Conservation (phyloP, 2,797 vertebrate species). For the Carcharodon carcharias region DNA sequence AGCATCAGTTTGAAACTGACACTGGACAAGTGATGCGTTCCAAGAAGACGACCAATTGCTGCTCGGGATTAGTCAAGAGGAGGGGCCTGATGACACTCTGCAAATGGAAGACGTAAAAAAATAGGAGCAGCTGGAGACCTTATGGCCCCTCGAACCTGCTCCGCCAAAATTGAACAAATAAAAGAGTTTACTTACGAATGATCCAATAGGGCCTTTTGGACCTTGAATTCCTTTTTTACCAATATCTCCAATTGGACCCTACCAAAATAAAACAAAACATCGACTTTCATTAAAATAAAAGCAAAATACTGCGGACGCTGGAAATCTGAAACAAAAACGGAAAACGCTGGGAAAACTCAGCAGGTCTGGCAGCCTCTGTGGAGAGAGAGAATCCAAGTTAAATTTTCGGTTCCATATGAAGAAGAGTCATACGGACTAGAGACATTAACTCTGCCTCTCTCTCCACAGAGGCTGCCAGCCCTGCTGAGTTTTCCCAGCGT, state of each 20-base stretch:
- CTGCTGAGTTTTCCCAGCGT: no score
- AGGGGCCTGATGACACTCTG: not conserved
- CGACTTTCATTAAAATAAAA: not conserved
- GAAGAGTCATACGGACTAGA: no score
- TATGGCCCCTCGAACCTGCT: no score
- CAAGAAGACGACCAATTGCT: not conserved
- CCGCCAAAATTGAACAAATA: not conserved
- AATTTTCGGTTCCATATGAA: no score
- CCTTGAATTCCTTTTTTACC: constrained; percentile 75
- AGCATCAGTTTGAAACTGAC: not conserved
- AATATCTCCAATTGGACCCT: constrained; percentile 81
- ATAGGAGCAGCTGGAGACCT: no score
- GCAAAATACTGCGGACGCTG: no score
- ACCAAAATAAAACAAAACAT: constrained; percentile 40
- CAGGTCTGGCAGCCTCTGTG: no score
- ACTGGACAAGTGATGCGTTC: not conserved
- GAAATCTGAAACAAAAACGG: no score
- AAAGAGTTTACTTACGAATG: constrained; percentile 64
- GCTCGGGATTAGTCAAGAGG: not conserved
- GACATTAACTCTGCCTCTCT: no score
- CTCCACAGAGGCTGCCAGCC: no score
- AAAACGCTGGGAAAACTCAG: no score
- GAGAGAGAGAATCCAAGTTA: no score
- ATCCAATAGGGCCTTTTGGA: constrained; percentile 80
- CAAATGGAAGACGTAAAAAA: not conserved